Base-by-base conservation (phyloP, 1,140 invertebrate genomes). In the Drosophila orena region DNA sequence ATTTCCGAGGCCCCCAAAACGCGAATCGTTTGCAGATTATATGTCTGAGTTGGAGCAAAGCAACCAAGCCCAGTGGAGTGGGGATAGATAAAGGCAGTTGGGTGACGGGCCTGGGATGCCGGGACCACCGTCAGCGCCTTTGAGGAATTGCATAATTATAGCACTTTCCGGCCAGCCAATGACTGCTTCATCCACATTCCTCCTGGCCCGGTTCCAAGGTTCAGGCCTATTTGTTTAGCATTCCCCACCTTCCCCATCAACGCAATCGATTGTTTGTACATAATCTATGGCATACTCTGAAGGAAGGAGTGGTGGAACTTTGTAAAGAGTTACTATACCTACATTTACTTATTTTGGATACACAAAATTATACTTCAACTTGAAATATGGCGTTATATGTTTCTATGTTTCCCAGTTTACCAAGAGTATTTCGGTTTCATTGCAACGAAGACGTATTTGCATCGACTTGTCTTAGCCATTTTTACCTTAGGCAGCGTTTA, bases 91-190 rank as follows among this genome's bases (percentile, higher is more conserved):
- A 34, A 56, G 20, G 22, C 37, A 61, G 20, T 8, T 47, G 17
- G n/a, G 20, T 22, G 38, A 11, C 17, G 35, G 17, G 37, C 12
- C 12, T 37, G 15, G 47, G 44, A 49, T 37, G 49, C 40, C 7
- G 54, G 43, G 86, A 90, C 88, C 88, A 90, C 88, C 88, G 74
- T 91, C 88, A 91, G 77, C 62, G 88, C 88, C 88, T 90, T 83
- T 91, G 88, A 91, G 88, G 88, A 90, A 90, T 90, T 91, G 83
- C 88, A 91, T 90, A 90, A 90, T 90, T 91, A 90, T 84, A 90
- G 88, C 81, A 76, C 79, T 86, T 84, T 74, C 77, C 84, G 54
- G 50, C 38, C 69, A 30, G 44, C 35, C 72, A 69, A 56, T 57
- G 42, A 61, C 55, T 47, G 58, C 59, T 64, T 38, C 62, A 77